Percentiles rank a stretch among this genome's conserved stretches.
phyloP scores from a whole-genome alignment of 2,888 invertebrate species.

The Clunio marinus region DNA sequence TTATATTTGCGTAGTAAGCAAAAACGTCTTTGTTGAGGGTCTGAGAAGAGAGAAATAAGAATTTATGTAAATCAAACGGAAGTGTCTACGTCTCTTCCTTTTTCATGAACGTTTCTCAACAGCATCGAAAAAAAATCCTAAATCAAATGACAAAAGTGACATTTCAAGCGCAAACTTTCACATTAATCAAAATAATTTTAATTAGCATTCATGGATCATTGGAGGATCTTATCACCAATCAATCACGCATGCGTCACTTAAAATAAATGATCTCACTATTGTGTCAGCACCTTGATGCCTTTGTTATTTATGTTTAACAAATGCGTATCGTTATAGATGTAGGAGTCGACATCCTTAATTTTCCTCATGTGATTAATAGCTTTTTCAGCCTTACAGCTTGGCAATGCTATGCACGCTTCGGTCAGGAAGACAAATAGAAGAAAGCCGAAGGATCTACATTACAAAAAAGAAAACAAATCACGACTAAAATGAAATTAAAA shows the following conservation, averaged over 20 bases:
- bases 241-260: background rate
- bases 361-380: conserved; percentile 36
- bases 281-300: conserved; percentile 24
- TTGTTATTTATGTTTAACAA: conserved; percentile 37
- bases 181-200: background rate
- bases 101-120: background rate
- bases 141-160: background rate
- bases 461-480: conserved; percentile 28
- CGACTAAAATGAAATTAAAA: conserved; percentile 27
- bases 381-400: conserved; percentile 16
- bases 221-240: background rate
- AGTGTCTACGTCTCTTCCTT: background rate
- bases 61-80: background rate
- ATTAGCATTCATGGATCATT: background rate
- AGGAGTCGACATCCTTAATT: conserved; percentile 32
- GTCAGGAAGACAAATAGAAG: conserved; percentile 12
- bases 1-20: conserved; percentile 6
- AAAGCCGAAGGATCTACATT: background rate
- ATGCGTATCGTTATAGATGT: conserved; percentile 36
- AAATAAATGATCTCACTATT: conserved; percentile 10
- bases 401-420: background rate
- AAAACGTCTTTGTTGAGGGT: conserved; percentile 14
- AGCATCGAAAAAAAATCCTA: too few species aligned
- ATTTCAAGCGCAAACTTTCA: background rate
- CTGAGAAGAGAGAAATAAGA: background rate